phyloP scores from a whole-genome alignment of 1,140 invertebrate genomes.

The Drosophila carrolli region DNA sequence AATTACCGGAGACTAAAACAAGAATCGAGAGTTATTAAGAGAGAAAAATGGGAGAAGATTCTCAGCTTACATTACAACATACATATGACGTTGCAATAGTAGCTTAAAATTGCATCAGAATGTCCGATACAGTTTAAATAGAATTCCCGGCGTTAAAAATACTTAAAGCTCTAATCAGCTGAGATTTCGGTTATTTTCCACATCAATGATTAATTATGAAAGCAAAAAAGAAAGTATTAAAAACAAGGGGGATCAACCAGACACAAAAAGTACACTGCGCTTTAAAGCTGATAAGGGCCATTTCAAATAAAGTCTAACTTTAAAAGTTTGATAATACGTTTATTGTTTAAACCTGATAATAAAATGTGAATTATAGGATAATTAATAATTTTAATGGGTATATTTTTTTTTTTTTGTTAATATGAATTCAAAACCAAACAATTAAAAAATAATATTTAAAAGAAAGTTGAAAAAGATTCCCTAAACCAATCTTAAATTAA shows the following conservation, averaged over 20 bases:
- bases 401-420: no score
- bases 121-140: constrained; percentile 22
- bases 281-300: constrained; percentile 35
- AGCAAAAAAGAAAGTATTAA: constrained; percentile 61
- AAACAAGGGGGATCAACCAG: constrained; percentile 15
- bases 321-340: background rate
- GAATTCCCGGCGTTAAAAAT: constrained; percentile 27
- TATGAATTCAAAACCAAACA: no score
- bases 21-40: background rate
- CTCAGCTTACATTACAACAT: constrained; percentile 22
- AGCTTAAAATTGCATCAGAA: constrained; percentile 37
- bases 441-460: background rate
- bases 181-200: constrained; percentile 64
- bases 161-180: constrained; percentile 30
- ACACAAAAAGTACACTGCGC: constrained; percentile 30
- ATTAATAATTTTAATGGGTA: no score
- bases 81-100: constrained; percentile 11
- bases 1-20: constrained; percentile 25
- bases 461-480: background rate
- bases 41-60: constrained; percentile 10
- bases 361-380: no score
- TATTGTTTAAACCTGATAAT: no score
- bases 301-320: constrained; percentile 11
- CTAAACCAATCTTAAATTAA: background rate
- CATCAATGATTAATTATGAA: constrained; percentile 47